Base-by-base conservation (phyloP, 2,888 invertebrate species). In the Yponomeuta plumbellus region DNA sequence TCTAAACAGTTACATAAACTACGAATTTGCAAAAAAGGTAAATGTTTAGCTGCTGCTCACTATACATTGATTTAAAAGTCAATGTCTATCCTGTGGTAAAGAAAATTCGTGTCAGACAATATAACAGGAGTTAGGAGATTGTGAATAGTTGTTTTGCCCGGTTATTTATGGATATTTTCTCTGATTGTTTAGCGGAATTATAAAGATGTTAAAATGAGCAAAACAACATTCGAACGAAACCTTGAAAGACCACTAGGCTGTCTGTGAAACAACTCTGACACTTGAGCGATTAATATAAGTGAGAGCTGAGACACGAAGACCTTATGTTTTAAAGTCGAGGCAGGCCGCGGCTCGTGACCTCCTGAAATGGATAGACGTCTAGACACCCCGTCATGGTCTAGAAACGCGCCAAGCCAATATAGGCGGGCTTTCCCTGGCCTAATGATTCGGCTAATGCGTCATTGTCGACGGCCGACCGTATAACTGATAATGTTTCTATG, bases 321-420 rank as follows among this genome's bases (percentile, higher is more conserved):
- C 44, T 52, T 52, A 52, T 52, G 44, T 52, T 52, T 52, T 52
- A 52, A 52, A 52, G 17, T 52, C 44, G 44, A 52, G 44, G 44
- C 44, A 52, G 44, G 44, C 44, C 44, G 44, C 44, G 78, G 79
- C 83, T 79, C 78, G 78, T 84, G 87, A 86, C 86, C 87, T 87
- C 85, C 88, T 85, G 85, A 83, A 87, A 79, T 79, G 65, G 58
- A 34, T 58, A 78, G 80, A 77, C 80, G 88, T 89, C 88, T 89
- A 89, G 89, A 89, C 88, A 82, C 78, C 79, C 81, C 85, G 82
- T 86, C 85, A 86, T 82, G 84, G 84, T 85, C 84, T 86, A 84
- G 83, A 84, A 84, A 84, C 81, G 82, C 81, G 77, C 75, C 74
- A 75, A 76, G 74, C 79, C n/a, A 39, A 82, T 83, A 85, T 77